Base-by-base conservation (phyloP, 2,797 vertebrate species). In the Eleutherodactylus coqui region DNA sequence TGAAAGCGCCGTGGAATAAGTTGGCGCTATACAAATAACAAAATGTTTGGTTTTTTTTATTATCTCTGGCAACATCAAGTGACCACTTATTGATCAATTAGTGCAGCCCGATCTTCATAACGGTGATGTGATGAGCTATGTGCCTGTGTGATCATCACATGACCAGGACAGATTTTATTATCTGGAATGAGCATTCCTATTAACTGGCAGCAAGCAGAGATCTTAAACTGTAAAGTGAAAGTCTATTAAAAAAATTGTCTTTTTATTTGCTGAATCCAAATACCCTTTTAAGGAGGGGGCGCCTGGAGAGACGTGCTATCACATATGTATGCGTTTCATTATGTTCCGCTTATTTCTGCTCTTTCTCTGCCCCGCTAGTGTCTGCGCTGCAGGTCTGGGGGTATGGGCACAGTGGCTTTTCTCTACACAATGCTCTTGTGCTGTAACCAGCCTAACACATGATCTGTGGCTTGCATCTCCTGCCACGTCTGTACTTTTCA, bases 401-500 rank as follows among this genome's bases (percentile, higher is more conserved):
- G 43, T 75, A 11, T 49, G 17, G 10, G 45, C 14, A 27, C 27
- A 43, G 36, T 79, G 76, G 53, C 75, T 78, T 24, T 29, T 32
- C n/a, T 80, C 24, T 36, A 55, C 24, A 16, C 49, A 38, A 47
- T 21, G 5, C 45, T 75, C 38, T 73, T 73, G 75, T 16, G 27
- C 60, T 45, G 69, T 43, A 29, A 79, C 55, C 78, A 27, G 69
- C 75, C 47, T 53, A 80, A 36, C 76, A 62, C 76, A 81, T 81
- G 78, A 81, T 81, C 53, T 80, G 69, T n/a, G 55, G 77, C 38
- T 64, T 36, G 38, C 53, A 51, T 73, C 79, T 69, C 58, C 73
- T 86, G 85, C 85, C 85, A 86, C 85, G 85, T 86, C 79, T 86
- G 47, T 86, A 38, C 85, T 86, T 78, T 77, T 86, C 69, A 45